phyloP scores from a whole-genome alignment of 2,113 vertebrate species.

The Pachypanchax playfairii region DNA sequence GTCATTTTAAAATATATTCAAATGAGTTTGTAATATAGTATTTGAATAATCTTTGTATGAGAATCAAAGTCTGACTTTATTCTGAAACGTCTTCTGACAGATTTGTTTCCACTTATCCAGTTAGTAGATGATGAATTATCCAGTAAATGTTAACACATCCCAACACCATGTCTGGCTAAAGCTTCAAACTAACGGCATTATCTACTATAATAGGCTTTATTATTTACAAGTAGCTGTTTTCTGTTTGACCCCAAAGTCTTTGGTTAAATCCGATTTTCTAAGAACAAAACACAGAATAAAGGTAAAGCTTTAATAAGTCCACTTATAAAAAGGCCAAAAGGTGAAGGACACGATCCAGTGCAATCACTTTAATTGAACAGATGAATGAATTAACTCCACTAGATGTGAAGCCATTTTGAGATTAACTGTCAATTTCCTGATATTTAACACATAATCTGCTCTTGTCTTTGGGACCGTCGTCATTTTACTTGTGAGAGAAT shows the following conservation, averaged over 20 bases:
- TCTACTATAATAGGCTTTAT: constrained; percentile 12
- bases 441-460: constrained; percentile 6
- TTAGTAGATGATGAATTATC: constrained; percentile 16
- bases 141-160: neutral
- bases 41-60: no score
- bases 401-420: constrained; percentile 6
- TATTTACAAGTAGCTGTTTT: constrained; percentile 39
- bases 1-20: no score
- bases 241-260: constrained; percentile 11
- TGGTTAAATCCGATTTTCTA: neutral
- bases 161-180: neutral
- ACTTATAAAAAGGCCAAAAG: constrained; percentile 6
- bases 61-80: no score
- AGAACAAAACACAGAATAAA: neutral
- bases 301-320: constrained; percentile 1
- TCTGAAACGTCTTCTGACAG: neutral
- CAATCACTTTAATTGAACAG: constrained; percentile 20
- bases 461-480: neutral
- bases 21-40: no score
- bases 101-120: neutral
- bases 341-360: constrained; percentile 7
- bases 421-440: constrained; percentile 30
- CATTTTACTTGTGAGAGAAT: constrained; percentile 13
- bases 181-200: constrained; percentile 10
- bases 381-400: constrained; percentile 20